Conservation (phyloP, 2,113 vertebrate genomes). For the Oxygymnocypris stewartii region DNA sequence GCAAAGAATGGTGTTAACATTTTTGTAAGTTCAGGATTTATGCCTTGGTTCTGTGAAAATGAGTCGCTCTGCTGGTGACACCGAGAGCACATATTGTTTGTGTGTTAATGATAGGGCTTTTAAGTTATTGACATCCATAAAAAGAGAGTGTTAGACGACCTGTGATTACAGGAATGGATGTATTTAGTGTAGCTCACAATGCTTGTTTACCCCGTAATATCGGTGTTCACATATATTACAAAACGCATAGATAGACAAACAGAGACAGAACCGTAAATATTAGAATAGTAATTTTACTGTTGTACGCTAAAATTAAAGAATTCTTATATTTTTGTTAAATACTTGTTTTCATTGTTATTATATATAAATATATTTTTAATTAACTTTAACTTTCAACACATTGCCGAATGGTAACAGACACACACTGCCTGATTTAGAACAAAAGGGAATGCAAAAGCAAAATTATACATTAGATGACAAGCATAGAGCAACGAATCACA, state of each 20-base stretch:
- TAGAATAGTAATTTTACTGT: too few species aligned
- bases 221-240: not conserved
- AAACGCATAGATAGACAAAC: not conserved
- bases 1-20: not conserved
- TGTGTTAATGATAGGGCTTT: not conserved
- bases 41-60: not conserved
- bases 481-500: too few species aligned
- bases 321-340: too few species aligned
- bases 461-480: too few species aligned
- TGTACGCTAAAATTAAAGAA: too few species aligned
- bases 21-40: not conserved
- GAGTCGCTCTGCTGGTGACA: not conserved
- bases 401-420: too few species aligned
- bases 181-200: not conserved
- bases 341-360: too few species aligned
- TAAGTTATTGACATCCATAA: slow-evolving; percentile 8
- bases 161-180: slow-evolving; percentile 5
- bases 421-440: too few species aligned
- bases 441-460: too few species aligned
- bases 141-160: not conserved
- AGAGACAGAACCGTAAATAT: not conserved
- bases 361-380: too few species aligned
- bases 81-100: not conserved
- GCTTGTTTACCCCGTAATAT: not conserved
- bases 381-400: too few species aligned